Conservation (phyloP, 1,140 invertebrate genomes). For the Scylla paramamosain region DNA sequence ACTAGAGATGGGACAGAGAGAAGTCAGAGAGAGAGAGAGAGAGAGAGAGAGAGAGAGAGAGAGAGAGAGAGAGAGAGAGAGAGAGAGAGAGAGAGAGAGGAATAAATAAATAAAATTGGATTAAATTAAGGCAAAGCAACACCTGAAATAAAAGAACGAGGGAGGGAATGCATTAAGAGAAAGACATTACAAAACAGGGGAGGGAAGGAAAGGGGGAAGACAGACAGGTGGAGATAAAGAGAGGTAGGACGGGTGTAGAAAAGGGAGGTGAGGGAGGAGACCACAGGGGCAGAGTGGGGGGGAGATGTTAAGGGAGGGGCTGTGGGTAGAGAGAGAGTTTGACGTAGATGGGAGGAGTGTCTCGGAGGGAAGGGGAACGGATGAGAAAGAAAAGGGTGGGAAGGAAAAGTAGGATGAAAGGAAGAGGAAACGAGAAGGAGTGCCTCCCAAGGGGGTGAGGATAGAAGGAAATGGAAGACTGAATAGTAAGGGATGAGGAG, state of each 20-base stretch:
- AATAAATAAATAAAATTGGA: neutral
- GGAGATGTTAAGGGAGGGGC: neutral
- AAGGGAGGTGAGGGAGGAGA: neutral
- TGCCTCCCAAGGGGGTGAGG: neutral
- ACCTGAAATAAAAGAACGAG: neutral
- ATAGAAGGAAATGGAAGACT: neutral
- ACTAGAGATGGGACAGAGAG: neutral
- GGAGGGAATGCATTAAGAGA: slow-evolving; percentile 25
- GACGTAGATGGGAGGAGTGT: neutral
- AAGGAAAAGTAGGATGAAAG: neutral
- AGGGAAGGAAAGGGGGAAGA: neutral
- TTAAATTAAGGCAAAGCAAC: neutral
- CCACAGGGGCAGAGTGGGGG: neutral
- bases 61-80: neutral
- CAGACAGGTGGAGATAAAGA: neutral
- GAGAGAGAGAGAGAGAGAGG: neutral
- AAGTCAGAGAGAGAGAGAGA: neutral
- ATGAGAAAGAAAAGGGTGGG: neutral
- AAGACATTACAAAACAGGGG: slow-evolving; percentile 38
- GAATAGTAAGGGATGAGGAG: neutral
- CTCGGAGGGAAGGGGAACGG: neutral
- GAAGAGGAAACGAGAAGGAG: neutral
- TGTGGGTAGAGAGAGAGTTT: neutral
- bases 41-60: neutral
- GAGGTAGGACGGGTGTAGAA: neutral